These are phyloP conservation scores for Chiridota heheva DNA, from an alignment of 35 echinoderm and acorn worm genomes.

Conservation along the genomic window DNA sequence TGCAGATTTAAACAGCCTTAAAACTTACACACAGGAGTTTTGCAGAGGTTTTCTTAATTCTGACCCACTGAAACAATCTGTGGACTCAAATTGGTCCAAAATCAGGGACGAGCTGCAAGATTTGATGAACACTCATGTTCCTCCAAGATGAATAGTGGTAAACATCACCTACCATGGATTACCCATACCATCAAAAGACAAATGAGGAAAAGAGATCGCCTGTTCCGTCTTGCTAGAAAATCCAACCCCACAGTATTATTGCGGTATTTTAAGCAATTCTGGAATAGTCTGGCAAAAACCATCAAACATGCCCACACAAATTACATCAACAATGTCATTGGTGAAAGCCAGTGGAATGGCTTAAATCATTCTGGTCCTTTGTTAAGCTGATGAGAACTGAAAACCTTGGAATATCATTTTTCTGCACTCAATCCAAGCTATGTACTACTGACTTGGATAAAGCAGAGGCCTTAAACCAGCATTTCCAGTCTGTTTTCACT, in stretches of 20 bases:
- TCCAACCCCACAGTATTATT: neutral
- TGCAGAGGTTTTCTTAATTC: neutral
- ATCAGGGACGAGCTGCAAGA: neutral
- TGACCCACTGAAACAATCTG: neutral
- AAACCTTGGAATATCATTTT: neutral
- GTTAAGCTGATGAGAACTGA: neutral
- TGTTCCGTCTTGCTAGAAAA: neutral
- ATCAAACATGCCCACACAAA: neutral
- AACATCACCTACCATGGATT: slow-evolving; percentile 27
- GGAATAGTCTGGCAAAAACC: neutral
- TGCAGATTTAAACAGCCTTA: neutral
- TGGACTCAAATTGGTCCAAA: slow-evolving; percentile 17
- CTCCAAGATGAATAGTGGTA: neutral
- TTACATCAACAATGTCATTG: slow-evolving; percentile 23
- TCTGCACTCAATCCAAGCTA: neutral
- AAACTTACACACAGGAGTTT: neutral
- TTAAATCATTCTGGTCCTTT: slow-evolving; percentile 33
- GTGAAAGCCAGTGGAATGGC: neutral
- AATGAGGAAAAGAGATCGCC: no score
- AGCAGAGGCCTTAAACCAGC: no score
- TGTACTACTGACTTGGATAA: no score
- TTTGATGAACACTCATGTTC: slow-evolving; percentile 1
- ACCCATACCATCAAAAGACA: slow-evolving; percentile 1
- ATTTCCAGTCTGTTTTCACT: no score
- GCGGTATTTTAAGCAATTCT: neutral